Conservation (phyloP, 2,797 vertebrate genomes). For the Cercopithecus neglectus region DNA sequence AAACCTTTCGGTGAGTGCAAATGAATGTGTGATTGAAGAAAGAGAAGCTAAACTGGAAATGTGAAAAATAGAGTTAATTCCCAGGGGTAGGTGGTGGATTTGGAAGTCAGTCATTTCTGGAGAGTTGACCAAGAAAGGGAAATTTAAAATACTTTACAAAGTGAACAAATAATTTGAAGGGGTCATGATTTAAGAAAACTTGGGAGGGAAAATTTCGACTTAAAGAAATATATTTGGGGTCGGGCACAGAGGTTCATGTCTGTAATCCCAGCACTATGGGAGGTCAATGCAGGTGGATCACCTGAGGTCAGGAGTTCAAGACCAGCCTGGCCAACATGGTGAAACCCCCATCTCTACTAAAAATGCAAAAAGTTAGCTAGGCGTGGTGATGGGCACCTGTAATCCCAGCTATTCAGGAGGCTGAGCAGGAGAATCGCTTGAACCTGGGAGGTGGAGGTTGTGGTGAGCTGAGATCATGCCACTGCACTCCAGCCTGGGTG, state of each 20-base stretch:
- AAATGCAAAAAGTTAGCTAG: background rate
- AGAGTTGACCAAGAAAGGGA: background rate
- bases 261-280: background rate
- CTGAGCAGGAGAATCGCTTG: too few relatives aligned
- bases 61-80: slow-evolving; percentile 68
- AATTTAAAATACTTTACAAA: background rate
- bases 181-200: background rate
- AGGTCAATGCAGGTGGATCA: background rate
- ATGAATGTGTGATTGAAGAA: slow-evolving; percentile 77
- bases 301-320: background rate
- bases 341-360: background rate
- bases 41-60: slow-evolving; percentile 76
- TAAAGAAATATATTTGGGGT: background rate
- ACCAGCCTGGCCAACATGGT: background rate
- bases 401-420: too few relatives aligned
- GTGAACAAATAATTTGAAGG: background rate
- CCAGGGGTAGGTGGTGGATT: background rate
- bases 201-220: background rate
- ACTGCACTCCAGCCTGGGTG: too few relatives aligned
- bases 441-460: too few relatives aligned
- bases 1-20: slow-evolving; percentile 78
- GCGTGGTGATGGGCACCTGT: too few relatives aligned
- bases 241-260: background rate
- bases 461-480: accelerated
- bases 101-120: slow-evolving; percentile 1